phyloP scores from a whole-genome alignment of 1,140 invertebrate genomes.

The Caenorhabditis elegans region DNA sequence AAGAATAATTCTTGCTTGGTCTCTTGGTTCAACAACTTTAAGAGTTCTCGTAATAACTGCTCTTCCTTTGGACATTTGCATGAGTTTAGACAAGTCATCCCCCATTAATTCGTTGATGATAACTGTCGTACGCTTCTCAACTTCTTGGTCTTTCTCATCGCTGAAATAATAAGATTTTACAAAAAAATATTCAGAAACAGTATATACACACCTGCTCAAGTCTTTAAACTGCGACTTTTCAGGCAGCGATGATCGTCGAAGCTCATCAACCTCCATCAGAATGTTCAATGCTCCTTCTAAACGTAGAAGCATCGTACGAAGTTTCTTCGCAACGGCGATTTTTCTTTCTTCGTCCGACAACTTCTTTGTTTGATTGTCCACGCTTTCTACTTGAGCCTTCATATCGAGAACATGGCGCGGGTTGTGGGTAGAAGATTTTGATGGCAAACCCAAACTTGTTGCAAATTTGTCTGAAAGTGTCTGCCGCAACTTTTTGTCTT shows the following conservation, averaged over 20 bases:
- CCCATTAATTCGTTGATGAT: conserved; percentile 39
- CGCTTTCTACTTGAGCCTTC: not conserved
- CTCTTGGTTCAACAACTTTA: not conserved
- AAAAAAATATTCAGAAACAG: not conserved
- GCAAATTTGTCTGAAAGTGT: conserved; percentile 50
- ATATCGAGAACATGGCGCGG: conserved; percentile 53
- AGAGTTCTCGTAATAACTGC: not conserved
- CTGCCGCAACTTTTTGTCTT: conserved; percentile 21
- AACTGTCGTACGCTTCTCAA: not conserved
- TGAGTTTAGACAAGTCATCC: conserved; percentile 27
- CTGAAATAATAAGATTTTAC: not conserved
- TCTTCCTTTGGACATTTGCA: conserved; percentile 28
- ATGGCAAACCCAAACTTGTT: conserved; percentile 55
- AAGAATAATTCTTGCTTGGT: not conserved
- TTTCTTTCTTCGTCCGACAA: conserved; percentile 50
- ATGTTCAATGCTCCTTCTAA: conserved; percentile 49
- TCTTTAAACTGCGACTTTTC: conserved; percentile 39
- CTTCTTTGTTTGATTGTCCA: not conserved
- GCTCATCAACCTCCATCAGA: conserved; percentile 57
- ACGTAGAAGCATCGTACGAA: conserved; percentile 38
- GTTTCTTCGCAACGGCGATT: conserved; percentile 45
- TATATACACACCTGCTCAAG: not conserved
- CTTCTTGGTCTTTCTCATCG: not conserved
- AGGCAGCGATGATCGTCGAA: not conserved
- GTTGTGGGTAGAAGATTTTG: conserved; percentile 49